phyloP scores from a whole-genome alignment of 1,140 invertebrate genomes.

The Acromyrmex echinatior region DNA sequence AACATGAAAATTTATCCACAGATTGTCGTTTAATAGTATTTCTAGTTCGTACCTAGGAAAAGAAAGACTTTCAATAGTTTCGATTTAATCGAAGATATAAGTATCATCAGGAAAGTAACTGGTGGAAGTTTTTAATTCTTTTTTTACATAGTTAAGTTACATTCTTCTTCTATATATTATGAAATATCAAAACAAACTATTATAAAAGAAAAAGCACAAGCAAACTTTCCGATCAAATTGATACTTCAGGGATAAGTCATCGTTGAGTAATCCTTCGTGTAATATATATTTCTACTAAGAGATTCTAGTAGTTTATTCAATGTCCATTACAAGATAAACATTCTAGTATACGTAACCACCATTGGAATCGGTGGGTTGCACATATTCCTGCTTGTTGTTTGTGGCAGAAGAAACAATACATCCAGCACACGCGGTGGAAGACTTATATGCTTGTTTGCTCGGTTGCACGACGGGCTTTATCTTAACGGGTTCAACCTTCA shows the following conservation, averaged over 20 bases:
- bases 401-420: conserved; percentile 4
- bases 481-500: neutral
- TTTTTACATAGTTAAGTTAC: neutral
- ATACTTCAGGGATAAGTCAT: neutral
- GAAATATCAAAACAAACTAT: neutral
- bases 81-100: neutral
- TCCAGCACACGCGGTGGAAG: neutral
- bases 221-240: neutral
- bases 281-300: conserved; percentile 15
- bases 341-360: conserved; percentile 82
- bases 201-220: neutral
- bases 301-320: conserved; percentile 21
- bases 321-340: conserved; percentile 1
- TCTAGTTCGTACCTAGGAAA: neutral
- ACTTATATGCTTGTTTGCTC: neutral
- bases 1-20: neutral
- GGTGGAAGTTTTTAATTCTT: neutral
- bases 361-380: conserved; percentile 76
- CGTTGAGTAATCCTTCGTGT: neutral
- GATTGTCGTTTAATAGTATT: neutral
- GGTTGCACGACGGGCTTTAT: neutral
- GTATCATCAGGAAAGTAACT: neutral
- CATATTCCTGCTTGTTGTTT: conserved; percentile 48
- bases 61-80: neutral
- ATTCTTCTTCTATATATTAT: neutral